phyloP scores from a whole-genome alignment of 2,888 invertebrate species.

The Cephus spinipes region DNA sequence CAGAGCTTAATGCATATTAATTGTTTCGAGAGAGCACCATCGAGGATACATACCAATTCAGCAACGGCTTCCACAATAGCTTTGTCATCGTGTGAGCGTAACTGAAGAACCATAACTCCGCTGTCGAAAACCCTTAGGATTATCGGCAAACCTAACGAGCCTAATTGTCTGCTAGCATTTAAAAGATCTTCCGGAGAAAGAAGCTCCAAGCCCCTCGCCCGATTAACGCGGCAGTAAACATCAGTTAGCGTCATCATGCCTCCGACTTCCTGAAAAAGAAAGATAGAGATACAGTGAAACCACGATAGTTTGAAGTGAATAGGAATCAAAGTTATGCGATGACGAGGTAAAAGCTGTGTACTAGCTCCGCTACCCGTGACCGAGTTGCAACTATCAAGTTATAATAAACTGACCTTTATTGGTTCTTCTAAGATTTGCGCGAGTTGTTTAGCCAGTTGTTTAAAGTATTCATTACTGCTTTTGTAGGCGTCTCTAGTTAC shows the following conservation, averaged over 20 bases:
- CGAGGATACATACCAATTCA: conserved; percentile 69
- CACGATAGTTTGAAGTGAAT: not conserved
- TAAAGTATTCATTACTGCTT: conserved; percentile 86
- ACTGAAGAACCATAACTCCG: conserved; percentile 94
- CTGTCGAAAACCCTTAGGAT: conserved; percentile 89
- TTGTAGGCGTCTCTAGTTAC: conserved; percentile 93
- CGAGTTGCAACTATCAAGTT: too few relatives aligned
- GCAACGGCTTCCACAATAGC: conserved; percentile 77
- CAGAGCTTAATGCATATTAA: not conserved
- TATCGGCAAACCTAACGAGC: conserved; percentile 76
- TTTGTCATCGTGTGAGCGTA: conserved; percentile 80
- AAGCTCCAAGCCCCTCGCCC: conserved; percentile 95
- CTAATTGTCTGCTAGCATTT: conserved; percentile 85
- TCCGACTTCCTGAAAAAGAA: conserved; percentile 78
- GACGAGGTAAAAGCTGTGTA: too few relatives aligned
- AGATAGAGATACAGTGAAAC: conserved; percentile 5
- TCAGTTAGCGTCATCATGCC: conserved; percentile 98
- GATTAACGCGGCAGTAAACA: conserved; percentile 95
- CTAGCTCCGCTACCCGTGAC: too few relatives aligned
- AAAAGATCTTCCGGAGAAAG: conserved; percentile 97
- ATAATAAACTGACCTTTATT: conserved; percentile 74
- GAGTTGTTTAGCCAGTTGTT: conserved; percentile 87
- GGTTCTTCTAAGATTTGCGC: conserved; percentile 84
- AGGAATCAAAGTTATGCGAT: too few relatives aligned
- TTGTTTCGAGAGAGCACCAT: not conserved